phyloP scores from a whole-genome alignment of 1,140 invertebrate species.

The Holotrichia oblita region DNA sequence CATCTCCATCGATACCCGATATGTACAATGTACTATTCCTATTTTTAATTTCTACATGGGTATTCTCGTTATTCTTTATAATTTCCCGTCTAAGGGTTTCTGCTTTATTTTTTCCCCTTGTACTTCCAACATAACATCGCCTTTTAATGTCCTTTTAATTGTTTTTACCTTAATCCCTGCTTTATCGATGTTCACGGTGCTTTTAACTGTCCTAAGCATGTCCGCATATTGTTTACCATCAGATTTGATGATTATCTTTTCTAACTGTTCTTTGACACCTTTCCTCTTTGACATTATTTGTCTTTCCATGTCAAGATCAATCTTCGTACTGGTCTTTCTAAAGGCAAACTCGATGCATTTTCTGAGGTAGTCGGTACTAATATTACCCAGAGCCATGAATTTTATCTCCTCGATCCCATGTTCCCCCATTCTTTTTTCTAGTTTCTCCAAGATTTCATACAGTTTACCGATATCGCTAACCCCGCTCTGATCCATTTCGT shows the following conservation, averaged over 20 bases:
- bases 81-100: conserved; percentile 15
- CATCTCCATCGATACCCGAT: conserved; percentile 16
- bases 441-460: no score
- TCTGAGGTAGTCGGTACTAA: no score
- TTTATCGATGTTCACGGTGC: neutral
- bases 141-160: neutral
- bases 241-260: neutral
- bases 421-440: no score
- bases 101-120: conserved; percentile 3
- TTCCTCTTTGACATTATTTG: no score
- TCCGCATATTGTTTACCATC: neutral
- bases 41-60: conserved; percentile 30
- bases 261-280: neutral
- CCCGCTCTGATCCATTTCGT: no score
- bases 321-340: no score
- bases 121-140: neutral
- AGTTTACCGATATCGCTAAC: no score
- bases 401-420: no score
- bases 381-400: no score
- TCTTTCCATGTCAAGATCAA: no score
- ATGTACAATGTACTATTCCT: conserved; percentile 20
- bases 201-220: conserved; percentile 2
- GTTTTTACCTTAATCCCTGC: neutral
- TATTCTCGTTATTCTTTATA: neutral
- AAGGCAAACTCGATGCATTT: no score